Evolutionary conservation across 2,113 vertebrate genomes (phyloP).

Genomic region (Dasypus novemcinctus): DNA sequence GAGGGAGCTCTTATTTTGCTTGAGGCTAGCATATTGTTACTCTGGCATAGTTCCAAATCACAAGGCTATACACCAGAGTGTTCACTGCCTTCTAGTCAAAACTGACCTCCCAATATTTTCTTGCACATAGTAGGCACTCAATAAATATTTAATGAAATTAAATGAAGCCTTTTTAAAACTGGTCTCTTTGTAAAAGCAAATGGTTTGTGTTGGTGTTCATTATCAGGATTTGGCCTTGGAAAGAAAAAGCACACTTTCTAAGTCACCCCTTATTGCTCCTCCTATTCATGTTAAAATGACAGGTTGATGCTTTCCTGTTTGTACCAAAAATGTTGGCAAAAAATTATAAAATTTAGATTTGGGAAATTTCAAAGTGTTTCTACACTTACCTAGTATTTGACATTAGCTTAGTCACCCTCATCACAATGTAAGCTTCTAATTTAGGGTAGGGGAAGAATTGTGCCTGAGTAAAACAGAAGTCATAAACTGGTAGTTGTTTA

Average conservation of each 20-base stretch:
- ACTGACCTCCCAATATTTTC: slow-evolving; percentile 8
- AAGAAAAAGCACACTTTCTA: neutral
- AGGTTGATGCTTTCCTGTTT: neutral
- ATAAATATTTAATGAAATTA: neutral
- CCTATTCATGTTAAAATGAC: neutral
- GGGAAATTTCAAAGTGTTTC: neutral
- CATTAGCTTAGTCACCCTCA: neutral
- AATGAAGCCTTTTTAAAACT: neutral
- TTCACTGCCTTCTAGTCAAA: slow-evolving; percentile 6
- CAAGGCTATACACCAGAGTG: neutral
- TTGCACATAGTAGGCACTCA: neutral
- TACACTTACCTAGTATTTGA: neutral
- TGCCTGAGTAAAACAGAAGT: neutral
- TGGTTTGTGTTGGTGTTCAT: neutral
- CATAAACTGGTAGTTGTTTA: no score
- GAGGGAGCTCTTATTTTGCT: slow-evolving; percentile 51
- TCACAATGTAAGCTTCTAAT: rapidly evolving
- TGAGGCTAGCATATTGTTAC: slow-evolving; percentile 46
- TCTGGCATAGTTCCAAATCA: slow-evolving; percentile 51
- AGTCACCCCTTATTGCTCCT: neutral
- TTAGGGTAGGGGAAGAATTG: neutral
- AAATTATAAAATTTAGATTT: slow-evolving; percentile 22
- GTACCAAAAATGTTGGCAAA: neutral
- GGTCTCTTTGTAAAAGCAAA: neutral
- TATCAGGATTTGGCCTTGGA: neutral